Conservation (phyloP, 2,113 vertebrate species). For the Cochlearius cochlearius region DNA sequence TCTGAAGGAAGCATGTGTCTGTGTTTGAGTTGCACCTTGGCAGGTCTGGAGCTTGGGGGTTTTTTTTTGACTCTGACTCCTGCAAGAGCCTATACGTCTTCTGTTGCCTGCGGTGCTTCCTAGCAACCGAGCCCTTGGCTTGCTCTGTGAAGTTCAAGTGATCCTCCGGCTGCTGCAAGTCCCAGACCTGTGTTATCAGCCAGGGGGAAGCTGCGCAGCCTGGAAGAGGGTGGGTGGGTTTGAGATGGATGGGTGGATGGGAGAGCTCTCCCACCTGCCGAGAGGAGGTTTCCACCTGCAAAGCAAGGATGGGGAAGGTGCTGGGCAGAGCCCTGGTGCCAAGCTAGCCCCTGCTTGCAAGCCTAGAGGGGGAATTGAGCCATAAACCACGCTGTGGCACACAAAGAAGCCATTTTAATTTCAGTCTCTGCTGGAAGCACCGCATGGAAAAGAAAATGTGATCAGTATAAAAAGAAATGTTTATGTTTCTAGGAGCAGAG, state of each 20-base stretch:
- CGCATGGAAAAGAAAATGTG: slow-evolving; percentile 26
- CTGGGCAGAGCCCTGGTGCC: background rate
- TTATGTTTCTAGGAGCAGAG: slow-evolving; percentile 39
- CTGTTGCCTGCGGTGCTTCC: background rate
- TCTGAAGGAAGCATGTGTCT: background rate
- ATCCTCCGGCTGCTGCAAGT: background rate
- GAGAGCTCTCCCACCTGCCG: background rate
- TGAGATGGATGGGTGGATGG: no score
- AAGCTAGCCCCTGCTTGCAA: background rate
- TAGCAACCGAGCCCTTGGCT: background rate
- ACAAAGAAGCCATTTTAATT: slow-evolving; percentile 24
- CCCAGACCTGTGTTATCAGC: background rate
- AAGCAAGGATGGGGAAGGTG: background rate
- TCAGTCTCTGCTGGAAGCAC: background rate
- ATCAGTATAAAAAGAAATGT: slow-evolving; percentile 35
- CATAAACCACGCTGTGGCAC: background rate
- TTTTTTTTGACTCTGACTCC: background rate
- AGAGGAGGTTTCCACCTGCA: background rate
- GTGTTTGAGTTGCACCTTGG: background rate
- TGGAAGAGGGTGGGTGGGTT: background rate
- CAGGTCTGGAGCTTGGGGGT: background rate
- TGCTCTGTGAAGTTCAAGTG: background rate
- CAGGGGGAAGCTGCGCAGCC: background rate
- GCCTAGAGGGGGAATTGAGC: background rate
- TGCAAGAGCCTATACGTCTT: background rate